Evolutionary conservation across 2,888 invertebrate species (phyloP).

Genomic region (Hyalella azteca): DNA sequence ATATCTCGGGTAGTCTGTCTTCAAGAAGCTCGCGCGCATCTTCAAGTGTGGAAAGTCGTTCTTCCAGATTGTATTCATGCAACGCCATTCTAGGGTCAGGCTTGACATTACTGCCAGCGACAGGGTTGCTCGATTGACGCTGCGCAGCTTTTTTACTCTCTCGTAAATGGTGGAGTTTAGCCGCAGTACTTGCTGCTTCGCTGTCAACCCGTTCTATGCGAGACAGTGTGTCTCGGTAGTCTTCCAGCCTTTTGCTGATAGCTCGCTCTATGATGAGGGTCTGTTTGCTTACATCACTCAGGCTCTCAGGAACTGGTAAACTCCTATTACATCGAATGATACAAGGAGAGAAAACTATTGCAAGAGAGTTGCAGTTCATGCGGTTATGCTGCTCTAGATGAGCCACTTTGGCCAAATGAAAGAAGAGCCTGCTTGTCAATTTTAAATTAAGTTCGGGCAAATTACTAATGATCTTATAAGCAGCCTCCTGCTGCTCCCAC

Average conservation of each 20-base stretch:
- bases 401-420: conserved; percentile 85
- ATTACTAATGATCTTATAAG: conserved; percentile 76
- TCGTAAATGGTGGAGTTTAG: neutral
- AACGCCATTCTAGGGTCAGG: conserved; percentile 34
- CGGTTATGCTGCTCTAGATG: conserved; percentile 85
- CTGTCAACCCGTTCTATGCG: neutral
- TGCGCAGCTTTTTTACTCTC: neutral
- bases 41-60: conserved; percentile 46
- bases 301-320: conserved; percentile 88
- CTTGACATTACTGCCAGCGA: neutral
- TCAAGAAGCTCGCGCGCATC: conserved; percentile 45
- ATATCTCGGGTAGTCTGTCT: conserved; percentile 43
- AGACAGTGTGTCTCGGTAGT: neutral
- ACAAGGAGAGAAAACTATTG: conserved; percentile 95
- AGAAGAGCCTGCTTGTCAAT: conserved; percentile 87
- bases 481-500: conserved; percentile 76
- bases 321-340: conserved; percentile 85
- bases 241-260: neutral
- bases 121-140: neutral
- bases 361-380: conserved; percentile 90
- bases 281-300: conserved; percentile 87
- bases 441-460: conserved; percentile 91
- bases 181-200: neutral
- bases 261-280: conserved; percentile 64
- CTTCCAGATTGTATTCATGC: conserved; percentile 48